These are phyloP conservation scores for Gadus macrocephalus DNA, from an alignment of 2,113 vertebrate genomes.

Conservation along the genomic window DNA sequence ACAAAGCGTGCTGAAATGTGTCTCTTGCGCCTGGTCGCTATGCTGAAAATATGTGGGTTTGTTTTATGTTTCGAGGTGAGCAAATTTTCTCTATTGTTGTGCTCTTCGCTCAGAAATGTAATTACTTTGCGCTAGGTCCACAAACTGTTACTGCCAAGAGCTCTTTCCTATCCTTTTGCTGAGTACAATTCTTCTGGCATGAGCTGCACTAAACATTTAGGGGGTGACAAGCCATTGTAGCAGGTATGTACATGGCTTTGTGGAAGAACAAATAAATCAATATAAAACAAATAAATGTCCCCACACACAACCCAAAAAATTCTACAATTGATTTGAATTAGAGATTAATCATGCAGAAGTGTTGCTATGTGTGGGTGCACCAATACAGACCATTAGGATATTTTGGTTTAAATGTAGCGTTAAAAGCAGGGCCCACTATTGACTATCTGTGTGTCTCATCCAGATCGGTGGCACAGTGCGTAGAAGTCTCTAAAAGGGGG, in stretches of 20 bases:
- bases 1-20: neutral
- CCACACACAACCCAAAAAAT: no score
- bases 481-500: no score
- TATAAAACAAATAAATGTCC: no score
- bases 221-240: neutral
- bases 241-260: neutral
- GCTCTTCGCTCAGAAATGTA: neutral
- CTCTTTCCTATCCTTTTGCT: neutral
- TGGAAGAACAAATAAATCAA: no score
- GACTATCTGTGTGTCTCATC: no score
- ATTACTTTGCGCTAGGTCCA: neutral
- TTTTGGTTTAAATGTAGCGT: no score
- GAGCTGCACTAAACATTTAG: neutral
- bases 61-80: neutral
- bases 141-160: neutral
- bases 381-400: no score
- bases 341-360: no score
- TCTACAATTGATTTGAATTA: no score
- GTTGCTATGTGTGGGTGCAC: no score
- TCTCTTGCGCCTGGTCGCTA: neutral
- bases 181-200: neutral
- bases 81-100: neutral
- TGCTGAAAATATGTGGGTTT: neutral
- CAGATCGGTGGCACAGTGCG: no score
- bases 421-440: no score